Conservation (phyloP, 2,113 vertebrate genomes). For the Takifugu flavidus region DNA sequence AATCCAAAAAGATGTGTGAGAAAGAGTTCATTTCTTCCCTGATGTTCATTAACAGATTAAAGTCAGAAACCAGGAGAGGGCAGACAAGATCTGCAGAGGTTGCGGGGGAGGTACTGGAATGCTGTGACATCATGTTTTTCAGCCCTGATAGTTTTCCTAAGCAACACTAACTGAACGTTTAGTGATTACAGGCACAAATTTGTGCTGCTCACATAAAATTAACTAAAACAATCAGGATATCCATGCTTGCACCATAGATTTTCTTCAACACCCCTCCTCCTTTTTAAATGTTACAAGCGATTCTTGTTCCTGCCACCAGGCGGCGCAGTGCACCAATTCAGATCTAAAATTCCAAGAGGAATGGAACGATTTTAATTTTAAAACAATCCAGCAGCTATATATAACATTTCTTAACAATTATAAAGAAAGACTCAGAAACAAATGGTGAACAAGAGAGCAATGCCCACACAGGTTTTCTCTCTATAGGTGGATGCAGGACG, state of each 20-base stretch:
- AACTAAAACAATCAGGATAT: slow-evolving; percentile 4
- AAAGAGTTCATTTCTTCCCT: not conserved
- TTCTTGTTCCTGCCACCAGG: slow-evolving; percentile 34
- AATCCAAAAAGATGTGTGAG: not conserved
- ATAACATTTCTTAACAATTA: too few species aligned
- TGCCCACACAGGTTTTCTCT: too few species aligned
- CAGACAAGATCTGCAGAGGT: slow-evolving; percentile 19
- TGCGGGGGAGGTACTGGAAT: slow-evolving; percentile 22
- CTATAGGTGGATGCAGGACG: too few species aligned
- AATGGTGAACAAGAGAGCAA: not conserved
- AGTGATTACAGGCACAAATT: too few species aligned
- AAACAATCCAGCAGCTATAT: too few species aligned
- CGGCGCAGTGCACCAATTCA: slow-evolving; percentile 9
- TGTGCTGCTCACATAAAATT: too few species aligned
- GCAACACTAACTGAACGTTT: slow-evolving; percentile 5
- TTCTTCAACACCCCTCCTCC: not conserved
- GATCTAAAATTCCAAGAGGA: too few species aligned
- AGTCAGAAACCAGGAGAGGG: slow-evolving; percentile 40
- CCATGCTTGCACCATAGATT: not conserved
- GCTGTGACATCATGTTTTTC: slow-evolving; percentile 43
- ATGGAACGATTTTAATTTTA: too few species aligned
- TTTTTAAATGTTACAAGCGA: not conserved
- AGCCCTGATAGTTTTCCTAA: slow-evolving; percentile 28
- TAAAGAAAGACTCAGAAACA: not conserved
- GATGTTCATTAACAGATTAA: not conserved